Conservation (phyloP, 53 echinoderm and acorn worm species). For the Zoroaster sp. region DNA sequence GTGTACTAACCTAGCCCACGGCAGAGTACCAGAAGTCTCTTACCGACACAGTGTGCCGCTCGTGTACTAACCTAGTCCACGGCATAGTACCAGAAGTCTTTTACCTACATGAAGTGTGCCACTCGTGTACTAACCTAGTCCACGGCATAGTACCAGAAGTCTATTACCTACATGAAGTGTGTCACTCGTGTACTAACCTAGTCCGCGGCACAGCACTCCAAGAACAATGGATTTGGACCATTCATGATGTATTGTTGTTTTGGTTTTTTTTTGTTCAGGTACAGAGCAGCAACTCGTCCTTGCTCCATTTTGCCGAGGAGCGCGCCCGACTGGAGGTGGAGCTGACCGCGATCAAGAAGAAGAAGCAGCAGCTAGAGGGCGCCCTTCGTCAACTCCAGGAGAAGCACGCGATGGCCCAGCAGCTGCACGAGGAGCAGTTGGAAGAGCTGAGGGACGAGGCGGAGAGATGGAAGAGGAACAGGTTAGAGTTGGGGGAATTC, state of each 20-base stretch:
- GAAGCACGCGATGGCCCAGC: conserved; percentile 75
- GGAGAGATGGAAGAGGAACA: conserved; percentile 89
- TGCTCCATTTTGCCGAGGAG: conserved; percentile 95
- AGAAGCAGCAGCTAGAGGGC: conserved; percentile 90
- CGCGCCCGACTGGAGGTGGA: conserved; percentile 94
- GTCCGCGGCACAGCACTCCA: too few relatives aligned
- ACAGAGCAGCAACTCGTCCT: conserved; percentile 65
- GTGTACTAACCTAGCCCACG: too few relatives aligned
- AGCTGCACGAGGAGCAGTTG: conserved; percentile 79
- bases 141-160: too few relatives aligned
- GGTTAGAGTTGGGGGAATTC: conserved; percentile 60
- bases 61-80: too few relatives aligned
- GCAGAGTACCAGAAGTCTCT: too few relatives aligned
- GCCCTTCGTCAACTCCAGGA: conserved; percentile 98
- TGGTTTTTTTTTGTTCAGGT: conserved; percentile 18
- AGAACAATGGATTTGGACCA: too few relatives aligned
- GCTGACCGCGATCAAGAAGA: conserved; percentile 68
- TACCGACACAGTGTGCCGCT: too few relatives aligned
- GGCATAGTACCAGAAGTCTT: too few relatives aligned
- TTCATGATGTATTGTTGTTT: neutral
- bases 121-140: too few relatives aligned
- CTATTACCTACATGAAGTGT: too few relatives aligned
- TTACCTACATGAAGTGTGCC: too few relatives aligned
- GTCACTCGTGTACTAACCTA: too few relatives aligned
- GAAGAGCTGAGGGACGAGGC: conserved; percentile 87